phyloP scores from a whole-genome alignment of 2,888 invertebrate species.

The Sinodicranocentrus sp. region DNA sequence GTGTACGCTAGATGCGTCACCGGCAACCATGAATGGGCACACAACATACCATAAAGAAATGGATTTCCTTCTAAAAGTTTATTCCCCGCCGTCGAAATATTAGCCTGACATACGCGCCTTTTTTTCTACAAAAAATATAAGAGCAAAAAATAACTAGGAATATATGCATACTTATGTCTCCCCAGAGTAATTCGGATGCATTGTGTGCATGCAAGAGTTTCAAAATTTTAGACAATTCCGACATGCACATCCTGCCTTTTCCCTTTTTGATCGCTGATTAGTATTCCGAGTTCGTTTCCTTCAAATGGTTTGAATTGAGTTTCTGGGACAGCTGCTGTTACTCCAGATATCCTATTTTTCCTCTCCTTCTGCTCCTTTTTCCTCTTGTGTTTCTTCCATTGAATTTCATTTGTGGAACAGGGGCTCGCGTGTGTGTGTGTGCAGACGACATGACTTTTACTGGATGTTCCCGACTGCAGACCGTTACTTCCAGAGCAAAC shows the following conservation, averaged over 20 bases:
- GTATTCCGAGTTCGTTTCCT: conserved; percentile 49
- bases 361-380: conserved; percentile 15
- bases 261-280: conserved; percentile 37
- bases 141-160: background rate
- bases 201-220: conserved; percentile 33
- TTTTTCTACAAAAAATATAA: background rate
- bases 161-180: conserved; percentile 31
- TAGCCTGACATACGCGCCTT: background rate
- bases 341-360: too few relatives aligned
- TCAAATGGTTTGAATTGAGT: conserved; percentile 60
- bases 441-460: too few relatives aligned
- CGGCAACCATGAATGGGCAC: conserved; percentile 37
- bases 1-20: background rate
- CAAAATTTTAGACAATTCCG: conserved; percentile 53
- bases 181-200: conserved; percentile 57
- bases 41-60: conserved; percentile 37
- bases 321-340: conserved; percentile 61
- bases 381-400: background rate
- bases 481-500: too few relatives aligned
- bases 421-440: too few relatives aligned
- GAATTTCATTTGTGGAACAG: too few relatives aligned
- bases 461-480: too few relatives aligned
- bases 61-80: conserved; percentile 40
- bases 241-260: conserved; percentile 49
- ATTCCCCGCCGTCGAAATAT: too few relatives aligned